Percentiles rank a stretch among this genome's conserved stretches.
Conservation (phyloP, 2,113 vertebrate genomes). For the Athene noctua region DNA sequence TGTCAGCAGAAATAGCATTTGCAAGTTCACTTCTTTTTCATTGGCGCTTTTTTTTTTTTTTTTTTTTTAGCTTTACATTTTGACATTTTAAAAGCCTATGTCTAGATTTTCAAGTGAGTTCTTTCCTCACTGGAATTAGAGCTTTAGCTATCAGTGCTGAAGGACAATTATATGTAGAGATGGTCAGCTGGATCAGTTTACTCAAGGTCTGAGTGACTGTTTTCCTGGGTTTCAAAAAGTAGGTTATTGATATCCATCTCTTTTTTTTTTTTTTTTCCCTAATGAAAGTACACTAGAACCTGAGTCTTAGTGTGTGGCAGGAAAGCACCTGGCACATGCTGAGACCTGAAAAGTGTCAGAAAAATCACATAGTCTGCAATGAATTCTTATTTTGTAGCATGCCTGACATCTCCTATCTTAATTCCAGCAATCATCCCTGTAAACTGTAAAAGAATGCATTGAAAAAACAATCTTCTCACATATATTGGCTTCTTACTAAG, state of each 20-base stretch:
- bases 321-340: neutral
- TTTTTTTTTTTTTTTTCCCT: neutral
- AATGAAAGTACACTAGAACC: neutral
- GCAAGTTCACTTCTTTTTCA: neutral
- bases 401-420: neutral
- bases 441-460: neutral
- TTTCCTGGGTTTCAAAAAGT: neutral
- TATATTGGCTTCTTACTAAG: neutral
- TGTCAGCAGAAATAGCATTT: conserved; percentile 32
- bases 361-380: neutral
- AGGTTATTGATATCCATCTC: neutral
- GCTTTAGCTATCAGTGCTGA: neutral
- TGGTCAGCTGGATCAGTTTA: conserved; percentile 8
- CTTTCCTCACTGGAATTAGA: neutral
- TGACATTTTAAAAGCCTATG: conserved; percentile 30
- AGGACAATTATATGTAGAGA: conserved; percentile 1
- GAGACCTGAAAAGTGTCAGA: neutral
- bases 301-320: neutral
- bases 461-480: neutral
- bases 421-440: neutral
- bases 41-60: neutral
- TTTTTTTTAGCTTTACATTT: neutral
- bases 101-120: conserved; percentile 24
- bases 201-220: neutral
- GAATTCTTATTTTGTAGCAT: neutral